A percentile compares a stretch with the other conserved stretches of the same genome.
Conservation (phyloP, 2,888 invertebrate species). For the Acrocyrtus sp. region DNA sequence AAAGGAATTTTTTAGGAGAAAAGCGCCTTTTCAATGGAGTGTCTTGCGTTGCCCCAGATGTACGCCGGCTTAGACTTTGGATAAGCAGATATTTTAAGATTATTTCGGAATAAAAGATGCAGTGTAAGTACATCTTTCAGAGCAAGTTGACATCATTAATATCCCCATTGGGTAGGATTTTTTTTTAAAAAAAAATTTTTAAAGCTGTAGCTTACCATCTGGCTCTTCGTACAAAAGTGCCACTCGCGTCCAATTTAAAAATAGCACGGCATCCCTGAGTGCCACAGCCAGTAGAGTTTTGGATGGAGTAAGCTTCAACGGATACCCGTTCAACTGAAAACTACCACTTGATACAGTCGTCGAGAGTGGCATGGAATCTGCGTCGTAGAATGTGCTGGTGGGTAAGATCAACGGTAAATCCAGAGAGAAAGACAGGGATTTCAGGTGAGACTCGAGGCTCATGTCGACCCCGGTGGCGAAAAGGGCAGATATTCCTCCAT, state of each 20-base stretch:
- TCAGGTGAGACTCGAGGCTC: constrained; percentile 63
- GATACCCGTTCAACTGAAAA: constrained; percentile 70
- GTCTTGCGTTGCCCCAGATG: too few species aligned
- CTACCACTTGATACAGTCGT: constrained; percentile 34
- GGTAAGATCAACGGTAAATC: constrained; percentile 63
- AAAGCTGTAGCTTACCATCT: constrained; percentile 72
- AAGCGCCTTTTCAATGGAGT: too few species aligned
- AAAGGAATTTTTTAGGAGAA: too few species aligned
- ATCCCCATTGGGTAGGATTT: neutral
- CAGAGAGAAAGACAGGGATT: constrained; percentile 63
- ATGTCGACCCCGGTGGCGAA: constrained; percentile 61
- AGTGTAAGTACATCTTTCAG: neutral
- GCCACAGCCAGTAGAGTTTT: constrained; percentile 78
- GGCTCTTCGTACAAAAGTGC: constrained; percentile 95
- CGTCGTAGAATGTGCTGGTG: constrained; percentile 60
- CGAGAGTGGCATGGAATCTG: constrained; percentile 35
- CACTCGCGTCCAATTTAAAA: constrained; percentile 92
- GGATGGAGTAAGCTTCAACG: constrained; percentile 82
- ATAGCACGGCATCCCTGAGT: constrained; percentile 85
- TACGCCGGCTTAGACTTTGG: too few species aligned
- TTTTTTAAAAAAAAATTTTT: neutral
- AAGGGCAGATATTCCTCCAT: constrained; percentile 61
- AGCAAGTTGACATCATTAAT: too few species aligned
- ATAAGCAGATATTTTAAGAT: too few species aligned
- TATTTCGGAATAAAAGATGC: neutral